Conservation (phyloP, 2,113 vertebrate species). For the Callocephalon fimbriatum region DNA sequence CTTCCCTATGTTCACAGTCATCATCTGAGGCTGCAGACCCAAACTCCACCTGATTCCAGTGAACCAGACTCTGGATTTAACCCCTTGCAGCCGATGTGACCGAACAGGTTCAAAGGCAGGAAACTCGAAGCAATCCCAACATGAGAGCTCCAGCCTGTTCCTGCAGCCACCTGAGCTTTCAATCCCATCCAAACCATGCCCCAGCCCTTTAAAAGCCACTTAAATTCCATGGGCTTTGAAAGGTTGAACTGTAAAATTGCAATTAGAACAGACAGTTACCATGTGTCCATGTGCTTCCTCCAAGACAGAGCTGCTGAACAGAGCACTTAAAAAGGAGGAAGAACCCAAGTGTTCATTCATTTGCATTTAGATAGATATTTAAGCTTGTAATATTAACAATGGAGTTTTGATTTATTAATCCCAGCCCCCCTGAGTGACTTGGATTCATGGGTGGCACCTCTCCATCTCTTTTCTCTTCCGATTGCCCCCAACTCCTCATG, state of each 20-base stretch:
- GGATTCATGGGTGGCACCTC: conserved; percentile 20
- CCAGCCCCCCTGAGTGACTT: neutral
- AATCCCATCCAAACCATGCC: neutral
- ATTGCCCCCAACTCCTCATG: neutral
- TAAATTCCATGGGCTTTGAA: neutral
- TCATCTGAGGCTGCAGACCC: neutral
- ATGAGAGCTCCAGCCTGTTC: neutral
- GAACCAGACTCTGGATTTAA: neutral
- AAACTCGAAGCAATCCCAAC: neutral
- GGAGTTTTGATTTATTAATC: conserved; percentile 65
- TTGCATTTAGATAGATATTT: conserved; percentile 88
- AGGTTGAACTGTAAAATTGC: neutral
- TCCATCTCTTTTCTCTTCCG: neutral
- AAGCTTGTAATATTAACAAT: conserved; percentile 76
- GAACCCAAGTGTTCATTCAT: conserved; percentile 63
- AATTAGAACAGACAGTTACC: neutral
- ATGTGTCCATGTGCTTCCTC: neutral
- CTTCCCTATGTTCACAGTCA: neutral
- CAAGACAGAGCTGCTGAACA: neutral
- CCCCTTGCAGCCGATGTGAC: neutral
- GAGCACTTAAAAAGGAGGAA: neutral
- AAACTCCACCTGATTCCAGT: neutral
- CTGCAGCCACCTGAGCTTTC: neutral
- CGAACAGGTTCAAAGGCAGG: neutral
- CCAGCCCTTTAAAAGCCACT: neutral